phyloP scores from a whole-genome alignment of 2,888 invertebrate species.

The Mimumesa dahlbomi region DNA sequence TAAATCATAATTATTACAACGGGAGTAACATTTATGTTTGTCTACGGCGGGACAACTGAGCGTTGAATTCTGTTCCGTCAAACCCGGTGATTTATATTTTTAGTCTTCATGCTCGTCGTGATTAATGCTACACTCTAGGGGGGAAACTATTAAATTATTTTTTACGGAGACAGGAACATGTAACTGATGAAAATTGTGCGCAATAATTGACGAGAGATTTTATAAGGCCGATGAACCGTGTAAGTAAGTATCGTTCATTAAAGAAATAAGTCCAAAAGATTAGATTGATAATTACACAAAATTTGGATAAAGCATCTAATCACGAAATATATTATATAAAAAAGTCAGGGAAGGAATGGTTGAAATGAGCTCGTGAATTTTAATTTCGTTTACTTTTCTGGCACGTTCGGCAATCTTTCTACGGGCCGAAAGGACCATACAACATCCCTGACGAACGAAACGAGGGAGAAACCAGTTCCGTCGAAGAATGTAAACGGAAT shows the following conservation, averaged over 20 bases:
- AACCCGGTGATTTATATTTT: conserved; percentile 18
- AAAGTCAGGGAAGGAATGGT: background rate
- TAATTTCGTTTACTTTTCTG: conserved; percentile 41
- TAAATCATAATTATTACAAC: conserved; percentile 32
- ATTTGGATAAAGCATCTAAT: too few species aligned
- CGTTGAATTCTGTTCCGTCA: conserved; percentile 1
- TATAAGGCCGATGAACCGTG: too few species aligned
- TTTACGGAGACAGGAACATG: too few species aligned
- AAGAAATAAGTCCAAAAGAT: too few species aligned
- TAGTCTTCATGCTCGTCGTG: background rate
- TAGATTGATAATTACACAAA: too few species aligned
- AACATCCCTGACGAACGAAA: conserved; percentile 43
- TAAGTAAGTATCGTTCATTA: too few species aligned
- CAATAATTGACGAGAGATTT: too few species aligned
- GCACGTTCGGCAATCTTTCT: conserved; percentile 31
- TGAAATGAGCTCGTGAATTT: conserved; percentile 1
- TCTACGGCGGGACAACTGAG: background rate
- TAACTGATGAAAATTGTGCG: too few species aligned
- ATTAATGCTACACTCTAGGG: conserved; percentile 9
- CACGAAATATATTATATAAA: background rate
- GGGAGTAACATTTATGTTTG: conserved; percentile 9
- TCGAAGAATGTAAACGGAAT: conserved; percentile 76
- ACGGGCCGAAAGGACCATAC: conserved; percentile 31
- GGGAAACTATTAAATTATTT: background rate
- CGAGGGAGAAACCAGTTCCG: conserved; percentile 73